phyloP scores from a whole-genome alignment of 2,888 invertebrate species.

The Polydesmus complanatus region DNA sequence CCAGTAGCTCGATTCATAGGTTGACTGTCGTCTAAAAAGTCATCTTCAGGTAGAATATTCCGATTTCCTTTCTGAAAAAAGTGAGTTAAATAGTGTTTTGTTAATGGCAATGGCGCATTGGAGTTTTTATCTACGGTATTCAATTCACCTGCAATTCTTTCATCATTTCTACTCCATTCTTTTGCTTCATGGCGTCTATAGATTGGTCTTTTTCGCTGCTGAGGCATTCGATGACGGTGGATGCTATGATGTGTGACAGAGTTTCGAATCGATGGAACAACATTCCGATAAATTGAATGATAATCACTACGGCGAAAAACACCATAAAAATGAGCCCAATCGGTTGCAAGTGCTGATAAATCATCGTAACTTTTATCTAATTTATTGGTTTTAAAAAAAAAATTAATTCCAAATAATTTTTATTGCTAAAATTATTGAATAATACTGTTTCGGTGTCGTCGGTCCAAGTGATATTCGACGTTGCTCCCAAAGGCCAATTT shows the following conservation, averaged over 20 bases:
- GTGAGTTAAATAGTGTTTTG: too few relatives aligned
- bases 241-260: conserved; percentile 36
- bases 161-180: neutral
- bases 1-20: neutral
- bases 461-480: conserved; percentile 25
- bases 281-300: conserved; percentile 38
- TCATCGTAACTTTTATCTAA: conserved; percentile 14
- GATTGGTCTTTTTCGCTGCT: too few relatives aligned
- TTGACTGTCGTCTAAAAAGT: neutral
- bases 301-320: conserved; percentile 35
- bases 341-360: conserved; percentile 32
- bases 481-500: conserved; percentile 43
- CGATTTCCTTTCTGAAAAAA: too few relatives aligned
- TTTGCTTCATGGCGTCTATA: too few relatives aligned
- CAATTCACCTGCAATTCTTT: neutral
- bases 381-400: too few relatives aligned
- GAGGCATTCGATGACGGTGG: conserved; percentile 32
- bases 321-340: conserved; percentile 37
- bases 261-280: conserved; percentile 38
- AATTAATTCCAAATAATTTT: neutral
- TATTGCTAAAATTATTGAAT: too few relatives aligned
- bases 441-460: neutral
- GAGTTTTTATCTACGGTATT: too few relatives aligned
- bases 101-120: too few relatives aligned
- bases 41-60: too few relatives aligned